These are phyloP conservation scores for Tenthredo scrophulariae DNA, from an alignment of 2,888 invertebrate genomes.

Conservation along the genomic window DNA sequence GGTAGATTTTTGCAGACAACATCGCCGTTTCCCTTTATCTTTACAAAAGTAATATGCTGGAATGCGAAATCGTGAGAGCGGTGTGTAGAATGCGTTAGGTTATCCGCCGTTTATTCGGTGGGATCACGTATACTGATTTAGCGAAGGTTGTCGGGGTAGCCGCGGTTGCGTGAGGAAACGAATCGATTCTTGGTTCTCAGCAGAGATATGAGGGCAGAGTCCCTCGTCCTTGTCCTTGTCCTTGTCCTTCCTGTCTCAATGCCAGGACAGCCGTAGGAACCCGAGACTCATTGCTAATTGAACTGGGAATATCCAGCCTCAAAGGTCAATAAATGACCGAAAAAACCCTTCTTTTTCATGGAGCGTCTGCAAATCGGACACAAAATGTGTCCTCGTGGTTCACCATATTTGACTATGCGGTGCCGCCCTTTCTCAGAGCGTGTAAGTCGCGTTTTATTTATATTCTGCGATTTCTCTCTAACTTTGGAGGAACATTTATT, in stretches of 20 bases:
- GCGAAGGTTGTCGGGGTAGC: neutral
- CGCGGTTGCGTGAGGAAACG: constrained; percentile 16
- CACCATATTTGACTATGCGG: constrained; percentile 8
- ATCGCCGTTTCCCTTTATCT: neutral
- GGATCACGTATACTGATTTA: neutral
- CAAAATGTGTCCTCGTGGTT: constrained; percentile 23
- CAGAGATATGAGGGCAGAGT: constrained; percentile 32
- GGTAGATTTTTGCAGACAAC: neutral
- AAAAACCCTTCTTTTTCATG: constrained; percentile 16
- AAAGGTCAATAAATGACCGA: constrained; percentile 17
- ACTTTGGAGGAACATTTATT: neutral
- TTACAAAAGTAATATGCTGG: neutral
- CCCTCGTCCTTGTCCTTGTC: constrained; percentile 32
- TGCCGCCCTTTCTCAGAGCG: neutral
- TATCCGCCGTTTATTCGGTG: neutral
- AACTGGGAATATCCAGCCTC: constrained; percentile 13
- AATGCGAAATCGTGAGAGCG: neutral
- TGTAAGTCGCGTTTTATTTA: neutral
- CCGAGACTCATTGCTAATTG: constrained; percentile 31
- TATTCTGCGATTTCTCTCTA: neutral
- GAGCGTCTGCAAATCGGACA: neutral
- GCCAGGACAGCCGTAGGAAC: constrained; percentile 32
- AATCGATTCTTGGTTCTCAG: constrained; percentile 36
- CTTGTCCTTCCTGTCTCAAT: constrained; percentile 45
- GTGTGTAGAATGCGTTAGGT: neutral